Conservation (phyloP, 2,888 invertebrate genomes). For the Apeira syringaria region DNA sequence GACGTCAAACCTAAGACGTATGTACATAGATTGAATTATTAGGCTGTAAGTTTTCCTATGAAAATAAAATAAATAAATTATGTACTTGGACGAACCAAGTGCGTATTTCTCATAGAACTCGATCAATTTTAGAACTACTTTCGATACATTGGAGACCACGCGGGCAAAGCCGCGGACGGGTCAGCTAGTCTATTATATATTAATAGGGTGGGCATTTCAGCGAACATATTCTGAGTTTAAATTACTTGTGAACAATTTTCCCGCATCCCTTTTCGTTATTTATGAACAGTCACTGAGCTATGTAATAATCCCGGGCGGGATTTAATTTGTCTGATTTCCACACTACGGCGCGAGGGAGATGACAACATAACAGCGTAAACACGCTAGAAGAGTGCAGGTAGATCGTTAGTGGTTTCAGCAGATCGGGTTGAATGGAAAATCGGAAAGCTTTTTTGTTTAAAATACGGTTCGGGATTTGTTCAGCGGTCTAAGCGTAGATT, state of each 20-base stretch:
- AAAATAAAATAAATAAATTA: too few relatives aligned
- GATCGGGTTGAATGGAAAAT: constrained; percentile 62
- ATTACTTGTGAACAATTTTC: constrained; percentile 7
- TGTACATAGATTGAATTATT: too few relatives aligned
- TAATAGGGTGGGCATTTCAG: too few relatives aligned
- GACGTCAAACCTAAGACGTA: too few relatives aligned
- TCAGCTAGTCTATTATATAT: too few relatives aligned
- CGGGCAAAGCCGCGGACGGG: too few relatives aligned
- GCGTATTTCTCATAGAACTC: too few relatives aligned
- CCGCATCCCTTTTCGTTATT: constrained; percentile 65
- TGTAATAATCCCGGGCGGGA: constrained; percentile 89
- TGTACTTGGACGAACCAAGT: too few relatives aligned
- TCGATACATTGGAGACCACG: too few relatives aligned
- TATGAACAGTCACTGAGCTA: constrained; percentile 88
- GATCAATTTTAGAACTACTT: too few relatives aligned
- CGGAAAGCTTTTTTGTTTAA: constrained; percentile 35
- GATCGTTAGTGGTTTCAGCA: constrained; percentile 70
- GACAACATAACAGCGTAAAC: neutral
- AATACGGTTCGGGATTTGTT: constrained; percentile 38
- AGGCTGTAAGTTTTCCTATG: too few relatives aligned
- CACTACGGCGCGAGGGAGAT: constrained; percentile 72
- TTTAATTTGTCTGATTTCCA: constrained; percentile 89
- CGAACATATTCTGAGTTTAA: constrained; percentile 8
- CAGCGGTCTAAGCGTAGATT: constrained; percentile 38
- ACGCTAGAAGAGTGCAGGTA: constrained; percentile 5